Conservation (phyloP, 2,113 vertebrate species). For the Alouatta palliata region DNA sequence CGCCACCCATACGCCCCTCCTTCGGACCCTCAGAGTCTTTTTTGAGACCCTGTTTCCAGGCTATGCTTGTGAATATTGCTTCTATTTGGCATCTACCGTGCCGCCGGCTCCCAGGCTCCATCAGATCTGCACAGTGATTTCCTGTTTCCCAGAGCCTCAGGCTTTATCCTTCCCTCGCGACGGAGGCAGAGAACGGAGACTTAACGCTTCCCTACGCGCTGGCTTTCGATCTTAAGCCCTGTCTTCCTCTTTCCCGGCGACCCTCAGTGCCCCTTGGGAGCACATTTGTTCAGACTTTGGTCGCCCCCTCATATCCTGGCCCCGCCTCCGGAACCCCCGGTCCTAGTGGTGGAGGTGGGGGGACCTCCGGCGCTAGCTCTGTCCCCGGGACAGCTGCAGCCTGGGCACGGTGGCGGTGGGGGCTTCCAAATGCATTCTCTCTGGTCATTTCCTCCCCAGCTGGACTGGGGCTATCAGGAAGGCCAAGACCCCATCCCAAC, state of each 20-base stretch:
- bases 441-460: conserved; percentile 71
- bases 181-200: not conserved
- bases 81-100: conserved; percentile 2
- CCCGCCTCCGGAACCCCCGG: conserved; percentile 66
- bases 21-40: conserved; percentile 15
- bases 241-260: conserved; percentile 59
- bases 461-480: conserved; percentile 60
- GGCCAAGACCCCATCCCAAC: conserved; percentile 63
- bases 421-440: conserved; percentile 22
- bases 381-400: conserved; percentile 66
- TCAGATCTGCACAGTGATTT: conserved; percentile 59
- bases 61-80: not conserved
- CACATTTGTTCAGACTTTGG: conserved; percentile 67
- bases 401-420: not conserved
- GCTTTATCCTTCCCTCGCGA: conserved; percentile 54
- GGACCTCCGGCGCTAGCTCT: conserved; percentile 55
- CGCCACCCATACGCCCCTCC: not conserved
- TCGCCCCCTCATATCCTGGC: conserved; percentile 71
- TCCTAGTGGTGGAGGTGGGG: conserved; percentile 57
- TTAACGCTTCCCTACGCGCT: conserved; percentile 26
- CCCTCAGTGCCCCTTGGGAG: conserved; percentile 2
- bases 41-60: not conserved
- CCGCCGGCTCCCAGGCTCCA: conserved; percentile 14
- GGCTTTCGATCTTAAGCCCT: conserved; percentile 51
- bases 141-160: conserved; percentile 57